Percentiles rank a stretch among this genome's conserved stretches.
Evolutionary conservation across 2,888 invertebrate genomes (phyloP).

Genomic region (Metacarcinus magister): DNA sequence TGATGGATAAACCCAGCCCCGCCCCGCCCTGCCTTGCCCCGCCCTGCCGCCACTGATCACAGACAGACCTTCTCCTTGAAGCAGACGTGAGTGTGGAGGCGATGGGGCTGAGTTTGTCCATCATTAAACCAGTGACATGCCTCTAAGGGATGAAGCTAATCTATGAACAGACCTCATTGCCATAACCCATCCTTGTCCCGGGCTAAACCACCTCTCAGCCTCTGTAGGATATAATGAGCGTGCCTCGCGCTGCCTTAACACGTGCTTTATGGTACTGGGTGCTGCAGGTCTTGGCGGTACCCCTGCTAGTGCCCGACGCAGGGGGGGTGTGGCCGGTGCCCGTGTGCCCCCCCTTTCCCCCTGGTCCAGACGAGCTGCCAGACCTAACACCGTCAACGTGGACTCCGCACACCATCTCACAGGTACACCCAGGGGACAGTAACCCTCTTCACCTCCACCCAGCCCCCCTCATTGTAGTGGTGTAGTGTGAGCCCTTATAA

Average conservation of each 20-base stretch:
- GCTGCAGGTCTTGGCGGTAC: constrained; percentile 80
- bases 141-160: not conserved
- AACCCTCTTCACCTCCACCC: not conserved
- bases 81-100: not conserved
- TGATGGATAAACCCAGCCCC: not conserved
- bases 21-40: not conserved
- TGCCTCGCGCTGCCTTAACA: constrained; percentile 43
- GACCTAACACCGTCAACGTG: constrained; percentile 81
- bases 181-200: not conserved
- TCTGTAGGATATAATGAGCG: not conserved
- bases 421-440: constrained; percentile 72
- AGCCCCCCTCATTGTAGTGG: too few species aligned
- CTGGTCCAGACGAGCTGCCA: constrained; percentile 76
- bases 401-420: constrained; percentile 80
- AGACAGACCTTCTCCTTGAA: too few species aligned
- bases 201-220: constrained; percentile 41
- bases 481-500: not conserved
- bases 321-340: constrained; percentile 74
- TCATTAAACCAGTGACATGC: not conserved
- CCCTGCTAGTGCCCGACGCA: constrained; percentile 74
- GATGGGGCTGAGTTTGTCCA: not conserved
- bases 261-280: constrained; percentile 71
- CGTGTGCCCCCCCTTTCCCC: constrained; percentile 79
- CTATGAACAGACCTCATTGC: not conserved
- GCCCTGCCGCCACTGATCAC: too few species aligned